A percentile compares a stretch with the other conserved stretches of the same genome.
phyloP scores from a whole-genome alignment of 2,888 invertebrate genomes.

The Ametastegia equiseti region DNA sequence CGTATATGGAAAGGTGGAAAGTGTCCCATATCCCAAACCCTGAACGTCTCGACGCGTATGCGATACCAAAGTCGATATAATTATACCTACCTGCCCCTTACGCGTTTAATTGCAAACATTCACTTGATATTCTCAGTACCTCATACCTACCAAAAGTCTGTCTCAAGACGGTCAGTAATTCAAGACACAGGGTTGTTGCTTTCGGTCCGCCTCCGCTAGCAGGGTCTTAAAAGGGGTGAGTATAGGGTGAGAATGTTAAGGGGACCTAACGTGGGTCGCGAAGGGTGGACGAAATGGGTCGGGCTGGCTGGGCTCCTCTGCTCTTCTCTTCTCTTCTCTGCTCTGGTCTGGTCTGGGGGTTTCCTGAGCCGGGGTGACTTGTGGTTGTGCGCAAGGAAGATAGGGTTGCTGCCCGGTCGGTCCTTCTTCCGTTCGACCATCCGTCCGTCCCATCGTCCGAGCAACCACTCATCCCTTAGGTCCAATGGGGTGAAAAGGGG shows the following conservation, averaged over 20 bases:
- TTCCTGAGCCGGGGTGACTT: constrained; percentile 66
- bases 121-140: constrained; percentile 15
- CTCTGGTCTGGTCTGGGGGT: no score
- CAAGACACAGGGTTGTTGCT: constrained; percentile 47
- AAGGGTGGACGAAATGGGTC: constrained; percentile 44
- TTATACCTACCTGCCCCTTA: not conserved
- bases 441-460: constrained; percentile 45
- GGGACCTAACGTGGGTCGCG: constrained; percentile 46
- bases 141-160: no score
- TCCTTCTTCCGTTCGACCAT: constrained; percentile 52
- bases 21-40: not conserved
- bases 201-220: constrained; percentile 13
- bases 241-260: constrained; percentile 61
- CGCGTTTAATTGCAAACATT: constrained; percentile 38
- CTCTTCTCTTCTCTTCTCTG: no score
- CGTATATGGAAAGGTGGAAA: not conserved
- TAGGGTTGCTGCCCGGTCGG: constrained; percentile 67
- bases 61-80: not conserved
- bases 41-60: not conserved
- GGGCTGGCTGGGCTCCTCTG: no score
- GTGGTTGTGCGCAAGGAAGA: constrained; percentile 73
- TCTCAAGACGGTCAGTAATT: constrained; percentile 47
- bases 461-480: constrained; percentile 47
- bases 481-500: constrained; percentile 30
- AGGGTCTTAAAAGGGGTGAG: constrained; percentile 56